Conservation (phyloP, 2,113 vertebrate genomes). For the Anas platyrhynchos region DNA sequence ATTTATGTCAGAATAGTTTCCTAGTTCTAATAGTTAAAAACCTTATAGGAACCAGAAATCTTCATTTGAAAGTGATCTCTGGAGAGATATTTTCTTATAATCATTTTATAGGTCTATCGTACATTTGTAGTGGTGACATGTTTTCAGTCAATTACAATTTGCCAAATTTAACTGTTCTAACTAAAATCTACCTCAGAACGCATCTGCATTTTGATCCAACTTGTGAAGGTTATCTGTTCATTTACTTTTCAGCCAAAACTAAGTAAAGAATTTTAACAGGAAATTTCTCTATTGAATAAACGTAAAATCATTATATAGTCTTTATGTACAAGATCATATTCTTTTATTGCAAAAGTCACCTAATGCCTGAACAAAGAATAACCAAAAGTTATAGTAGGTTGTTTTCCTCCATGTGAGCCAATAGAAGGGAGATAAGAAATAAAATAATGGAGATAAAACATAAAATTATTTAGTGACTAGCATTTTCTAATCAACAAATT, state of each 20-base stretch:
- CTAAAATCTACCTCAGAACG: background rate
- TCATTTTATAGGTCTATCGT: background rate
- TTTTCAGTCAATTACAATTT: background rate
- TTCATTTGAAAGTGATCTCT: background rate
- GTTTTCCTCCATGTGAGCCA: background rate
- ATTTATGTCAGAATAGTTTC: background rate
- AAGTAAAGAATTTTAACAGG: background rate
- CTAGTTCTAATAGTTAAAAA: background rate
- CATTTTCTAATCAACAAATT: background rate
- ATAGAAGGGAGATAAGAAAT: background rate
- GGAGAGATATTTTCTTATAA: background rate
- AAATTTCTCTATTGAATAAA: background rate
- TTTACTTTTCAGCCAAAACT: background rate
- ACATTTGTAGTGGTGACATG: background rate
- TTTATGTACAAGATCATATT: background rate
- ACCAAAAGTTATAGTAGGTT: background rate
- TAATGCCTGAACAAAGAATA: background rate
- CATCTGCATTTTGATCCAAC: background rate
- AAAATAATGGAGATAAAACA: background rate
- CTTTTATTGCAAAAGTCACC: background rate
- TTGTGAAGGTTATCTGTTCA: background rate
- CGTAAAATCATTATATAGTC: background rate
- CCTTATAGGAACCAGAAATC: accelerated
- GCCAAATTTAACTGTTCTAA: background rate
- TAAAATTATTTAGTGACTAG: background rate